A percentile compares a stretch with the other conserved stretches of the same genome.
phyloP scores from a whole-genome alignment of 2,888 invertebrate genomes.

The Orthonychiurus folsomi region DNA sequence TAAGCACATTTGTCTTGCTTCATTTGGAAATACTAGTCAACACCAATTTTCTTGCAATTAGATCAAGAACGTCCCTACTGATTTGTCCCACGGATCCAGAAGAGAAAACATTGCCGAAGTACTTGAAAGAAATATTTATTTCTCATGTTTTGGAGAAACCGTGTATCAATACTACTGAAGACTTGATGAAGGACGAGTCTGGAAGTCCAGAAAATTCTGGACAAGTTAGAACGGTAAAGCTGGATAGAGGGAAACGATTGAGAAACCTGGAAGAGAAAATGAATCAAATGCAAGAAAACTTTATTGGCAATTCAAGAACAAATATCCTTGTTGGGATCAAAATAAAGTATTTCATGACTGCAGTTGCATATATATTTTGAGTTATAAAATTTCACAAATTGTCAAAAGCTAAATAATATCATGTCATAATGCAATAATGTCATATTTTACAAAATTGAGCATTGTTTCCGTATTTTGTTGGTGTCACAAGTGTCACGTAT shows the following conservation, averaged over 20 bases:
- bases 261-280: not conserved
- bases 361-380: no score
- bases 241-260: not conserved
- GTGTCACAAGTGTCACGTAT: no score
- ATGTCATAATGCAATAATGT: no score
- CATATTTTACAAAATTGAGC: no score
- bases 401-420: no score
- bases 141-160: not conserved
- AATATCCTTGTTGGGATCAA: no score
- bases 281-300: constrained; percentile 2
- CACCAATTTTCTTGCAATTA: not conserved
- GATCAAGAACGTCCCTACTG: not conserved
- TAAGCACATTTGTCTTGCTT: not conserved
- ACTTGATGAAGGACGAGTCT: not conserved
- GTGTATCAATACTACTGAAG: not conserved
- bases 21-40: not conserved
- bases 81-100: constrained; percentile 3
- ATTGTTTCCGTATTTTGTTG: no score
- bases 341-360: no score
- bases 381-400: no score
- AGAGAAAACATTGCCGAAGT: not conserved
- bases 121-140: not conserved
- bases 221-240: not conserved
- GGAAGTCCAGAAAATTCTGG: not conserved
- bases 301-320: constrained; percentile 7